These are phyloP conservation scores for Drosophila orena DNA, from an alignment of 1,140 invertebrate species.

Conservation along the genomic window DNA sequence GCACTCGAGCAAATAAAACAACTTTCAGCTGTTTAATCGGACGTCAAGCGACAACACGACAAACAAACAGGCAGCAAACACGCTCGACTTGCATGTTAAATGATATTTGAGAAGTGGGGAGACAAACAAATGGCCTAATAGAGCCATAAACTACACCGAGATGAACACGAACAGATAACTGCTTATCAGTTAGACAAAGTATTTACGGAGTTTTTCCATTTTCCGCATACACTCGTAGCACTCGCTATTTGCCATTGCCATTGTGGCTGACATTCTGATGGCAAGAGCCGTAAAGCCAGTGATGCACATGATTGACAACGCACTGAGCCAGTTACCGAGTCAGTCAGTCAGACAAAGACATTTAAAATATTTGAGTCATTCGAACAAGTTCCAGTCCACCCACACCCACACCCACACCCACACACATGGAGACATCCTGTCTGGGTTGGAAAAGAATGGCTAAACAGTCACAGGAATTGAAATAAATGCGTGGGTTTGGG, in stretches of 20 bases:
- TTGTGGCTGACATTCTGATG: constrained; percentile 46
- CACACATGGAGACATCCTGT: constrained; percentile 36
- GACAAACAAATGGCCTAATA: constrained; percentile 54
- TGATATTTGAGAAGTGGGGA: constrained; percentile 10
- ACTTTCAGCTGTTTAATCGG: constrained; percentile 33
- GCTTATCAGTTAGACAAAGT: constrained; percentile 37
- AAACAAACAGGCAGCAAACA: constrained; percentile 35
- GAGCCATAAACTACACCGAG: constrained; percentile 53
- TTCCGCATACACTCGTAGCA: constrained; percentile 26
- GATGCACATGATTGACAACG: constrained; percentile 78
- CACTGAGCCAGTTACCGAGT: constrained; percentile 44
- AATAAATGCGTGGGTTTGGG: constrained; percentile 50
- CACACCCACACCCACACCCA: constrained; percentile 3
- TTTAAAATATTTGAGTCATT: constrained; percentile 68
- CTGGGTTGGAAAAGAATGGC: constrained; percentile 42
- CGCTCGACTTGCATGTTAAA: constrained; percentile 14
- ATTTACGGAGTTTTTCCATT: constrained; percentile 41
- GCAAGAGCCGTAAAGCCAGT: constrained; percentile 43
- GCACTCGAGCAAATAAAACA: constrained; percentile 28
- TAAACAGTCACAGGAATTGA: constrained; percentile 47
- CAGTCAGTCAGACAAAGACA: constrained; percentile 60
- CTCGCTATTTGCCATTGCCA: constrained; percentile 44
- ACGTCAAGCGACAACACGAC: constrained; percentile 26
- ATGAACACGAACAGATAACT: constrained; percentile 54
- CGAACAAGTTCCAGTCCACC: constrained; percentile 66